Percentiles rank a stretch among this genome's conserved stretches.
Conservation (phyloP, 1,140 invertebrate species). For the Pteromalus puparum region DNA sequence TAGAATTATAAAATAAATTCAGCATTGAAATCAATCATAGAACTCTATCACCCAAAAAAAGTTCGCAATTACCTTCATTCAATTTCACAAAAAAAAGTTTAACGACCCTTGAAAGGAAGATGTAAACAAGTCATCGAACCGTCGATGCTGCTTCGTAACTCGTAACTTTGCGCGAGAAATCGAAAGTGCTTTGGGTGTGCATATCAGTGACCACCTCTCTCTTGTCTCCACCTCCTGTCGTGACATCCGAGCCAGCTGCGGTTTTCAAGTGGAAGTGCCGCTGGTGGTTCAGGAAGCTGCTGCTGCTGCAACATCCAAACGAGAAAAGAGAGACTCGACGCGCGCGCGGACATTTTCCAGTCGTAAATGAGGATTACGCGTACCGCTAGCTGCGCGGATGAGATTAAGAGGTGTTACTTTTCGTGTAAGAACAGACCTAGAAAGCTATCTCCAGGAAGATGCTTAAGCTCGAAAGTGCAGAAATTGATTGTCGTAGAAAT, state of each 20-base stretch:
- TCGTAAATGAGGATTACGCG: slow-evolving; percentile 12
- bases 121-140: slow-evolving; percentile 22
- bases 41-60: too few relatives aligned
- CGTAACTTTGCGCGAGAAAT: background rate
- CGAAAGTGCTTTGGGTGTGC: slow-evolving; percentile 8
- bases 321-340: background rate
- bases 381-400: background rate
- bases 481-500: background rate
- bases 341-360: background rate
- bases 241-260: slow-evolving; percentile 12
- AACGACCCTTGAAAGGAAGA: background rate
- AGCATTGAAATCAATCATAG: too few relatives aligned
- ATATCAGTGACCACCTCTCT: background rate
- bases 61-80: too few relatives aligned
- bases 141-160: background rate
- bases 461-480: background rate
- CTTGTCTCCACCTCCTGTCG: background rate
- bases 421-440: background rate
- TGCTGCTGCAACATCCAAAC: background rate
- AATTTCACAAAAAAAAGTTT: background rate
- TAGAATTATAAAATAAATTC: too few relatives aligned
- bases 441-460: background rate
- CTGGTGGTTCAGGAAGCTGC: background rate
- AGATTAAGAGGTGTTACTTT: background rate
- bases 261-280: background rate